These are phyloP conservation scores for Agriotes lineatus DNA, from an alignment of 2,888 invertebrate genomes.

Conservation along the genomic window DNA sequence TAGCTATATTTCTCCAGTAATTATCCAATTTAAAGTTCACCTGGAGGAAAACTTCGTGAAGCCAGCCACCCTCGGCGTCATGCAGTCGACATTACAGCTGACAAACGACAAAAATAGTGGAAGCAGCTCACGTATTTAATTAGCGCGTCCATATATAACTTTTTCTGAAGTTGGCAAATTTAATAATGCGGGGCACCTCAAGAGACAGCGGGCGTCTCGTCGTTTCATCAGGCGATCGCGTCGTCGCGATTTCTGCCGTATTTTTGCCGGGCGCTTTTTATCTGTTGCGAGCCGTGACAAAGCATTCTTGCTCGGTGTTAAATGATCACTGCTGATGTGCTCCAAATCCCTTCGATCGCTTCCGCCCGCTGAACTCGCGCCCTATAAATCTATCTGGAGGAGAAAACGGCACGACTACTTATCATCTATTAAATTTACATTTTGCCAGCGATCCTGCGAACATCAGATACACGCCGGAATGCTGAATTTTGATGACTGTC, in stretches of 20 bases:
- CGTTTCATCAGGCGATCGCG: slow-evolving; percentile 21
- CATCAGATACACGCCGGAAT: slow-evolving; percentile 5
- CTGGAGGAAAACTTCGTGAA: too few relatives aligned
- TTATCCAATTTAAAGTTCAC: too few relatives aligned
- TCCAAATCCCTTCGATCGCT: slow-evolving; percentile 57
- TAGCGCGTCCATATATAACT: slow-evolving; percentile 35
- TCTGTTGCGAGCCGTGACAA: slow-evolving; percentile 53
- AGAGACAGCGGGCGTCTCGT: slow-evolving; percentile 19
- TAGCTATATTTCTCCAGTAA: too few relatives aligned
- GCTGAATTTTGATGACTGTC: not conserved
- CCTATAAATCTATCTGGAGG: slow-evolving; percentile 60
- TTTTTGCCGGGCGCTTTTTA: slow-evolving; percentile 29
- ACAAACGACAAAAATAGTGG: slow-evolving; percentile 37
- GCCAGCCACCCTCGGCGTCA: not conserved
- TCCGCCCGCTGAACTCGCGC: slow-evolving; percentile 59
- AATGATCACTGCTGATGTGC: slow-evolving; percentile 57
- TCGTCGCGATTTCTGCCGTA: slow-evolving; percentile 21
- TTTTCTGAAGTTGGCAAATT: slow-evolving; percentile 32
- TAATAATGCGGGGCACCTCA: slow-evolving; percentile 34
- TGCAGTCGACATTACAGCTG: slow-evolving; percentile 24
- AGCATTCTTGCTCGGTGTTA: slow-evolving; percentile 58
- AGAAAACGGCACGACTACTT: slow-evolving; percentile 61
- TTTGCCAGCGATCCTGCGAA: slow-evolving; percentile 4
- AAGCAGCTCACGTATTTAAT: slow-evolving; percentile 43
- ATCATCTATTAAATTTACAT: slow-evolving; percentile 58